Base-by-base conservation (phyloP, 2,113 vertebrate genomes). In the Pseudorasbora parva region DNA sequence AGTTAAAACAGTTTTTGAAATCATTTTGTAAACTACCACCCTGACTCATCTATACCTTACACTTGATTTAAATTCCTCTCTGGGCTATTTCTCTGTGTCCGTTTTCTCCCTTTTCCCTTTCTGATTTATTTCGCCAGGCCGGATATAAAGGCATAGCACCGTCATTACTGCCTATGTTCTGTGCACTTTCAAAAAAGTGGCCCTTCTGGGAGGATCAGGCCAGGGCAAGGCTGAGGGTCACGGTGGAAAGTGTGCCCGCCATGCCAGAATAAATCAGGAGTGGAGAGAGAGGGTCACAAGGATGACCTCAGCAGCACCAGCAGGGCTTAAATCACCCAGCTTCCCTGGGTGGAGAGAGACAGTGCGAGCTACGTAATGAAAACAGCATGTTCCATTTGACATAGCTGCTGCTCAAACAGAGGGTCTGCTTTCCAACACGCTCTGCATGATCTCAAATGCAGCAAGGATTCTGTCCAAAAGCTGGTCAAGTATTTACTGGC, bases 321-420 rank as follows among this genome's bases (percentile, higher is more conserved):
- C 64, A 56, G 82, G 82, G 85, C 69, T 90, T 92, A 92, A 92
- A 91, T 92, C 91, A 90, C 43, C 5, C 82, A n/a, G 54, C 56
- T 83, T 89, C 59, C 78, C 81, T 74, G 69, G 45, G 88, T 89
- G 84, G 87, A 89, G 87, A 90, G 86, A 90, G 87, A 86, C 64
- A 82, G 79, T 79, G 47, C 69, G 75, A 68, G 80, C 74, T 72
- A 82, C 33, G 54, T 90, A 89, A 93, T 90, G 77, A 89, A 90
- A 89, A 87, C 83, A 88, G 82, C 83, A 85, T 92, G 89, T 88
- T 85, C 37, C 64, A 82, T 56, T 78, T 78, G 81, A 85, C 81
- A 80, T 57, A 76, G 66, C 9, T 56, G 47, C 76, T 12, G 15
- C 47, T 83, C 47, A 82, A 45, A 45, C 51, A 45, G 78, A 37